Evolutionary conservation across 2,113 vertebrate species (phyloP), one percentile per base, ranked within the genome.

Genomic region (Eretmodus cyanostictus): DNA sequence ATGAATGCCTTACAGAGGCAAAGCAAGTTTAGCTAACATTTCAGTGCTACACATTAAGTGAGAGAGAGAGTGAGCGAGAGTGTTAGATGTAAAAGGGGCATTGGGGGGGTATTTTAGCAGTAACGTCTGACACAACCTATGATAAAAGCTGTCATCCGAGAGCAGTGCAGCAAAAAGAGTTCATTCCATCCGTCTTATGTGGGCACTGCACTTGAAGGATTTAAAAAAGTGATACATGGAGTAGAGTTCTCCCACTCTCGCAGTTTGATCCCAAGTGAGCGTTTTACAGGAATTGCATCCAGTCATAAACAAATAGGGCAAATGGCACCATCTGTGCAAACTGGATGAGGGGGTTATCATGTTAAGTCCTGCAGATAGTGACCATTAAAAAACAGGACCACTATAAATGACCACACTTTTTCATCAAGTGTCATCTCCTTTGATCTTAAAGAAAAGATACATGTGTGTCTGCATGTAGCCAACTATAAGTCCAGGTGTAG

Each of bases 1-100:
- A 93, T 92, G 92, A 96, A 94, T 88, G 88, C 85, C 81, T 89
- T 89, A 90, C 90, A 93, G 81, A 91, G 45, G 71, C 45, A 85
- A 73, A 86, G 68, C 85, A 84, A 92, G 89, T 90, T 87, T 36
- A 89, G 88, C 81, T 76, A 91, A 85, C 83, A 89, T 87, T 83
- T 87, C 79, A 40, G 38, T 16, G 68, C 9, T 19, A 55, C 47
- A 78, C 40, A 81, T 22, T 5, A 1, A 89, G 38, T 45, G 31
- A 54, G 24, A 38, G 40, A 36, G 19, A 3, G 31, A 16, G 9
- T 22, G 29, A 55, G 40, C 17, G 12, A 16, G 10, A 27, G 24
- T 24, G 29, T 19, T n/a, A 34, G 10, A n/a, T 31, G 38, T 47
- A 12, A 45, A 42, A 14, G 55, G 47, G 16, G 12, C 61, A 11